Conservation (phyloP, 2,113 vertebrate genomes). For the Salvelinus sp. region DNA sequence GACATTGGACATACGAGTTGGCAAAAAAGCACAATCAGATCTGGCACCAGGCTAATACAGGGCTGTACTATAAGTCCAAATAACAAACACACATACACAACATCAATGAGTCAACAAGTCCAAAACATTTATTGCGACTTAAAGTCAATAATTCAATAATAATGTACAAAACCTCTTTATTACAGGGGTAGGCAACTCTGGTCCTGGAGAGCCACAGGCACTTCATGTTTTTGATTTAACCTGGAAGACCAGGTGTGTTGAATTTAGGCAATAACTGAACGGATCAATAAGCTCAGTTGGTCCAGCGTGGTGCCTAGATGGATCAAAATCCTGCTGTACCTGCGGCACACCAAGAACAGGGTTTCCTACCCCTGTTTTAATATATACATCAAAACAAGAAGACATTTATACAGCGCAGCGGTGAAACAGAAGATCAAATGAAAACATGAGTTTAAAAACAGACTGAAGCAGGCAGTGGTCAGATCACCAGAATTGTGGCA, state of each 20-base stretch:
- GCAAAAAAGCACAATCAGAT: not conserved
- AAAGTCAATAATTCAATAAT: slow-evolving; percentile 50
- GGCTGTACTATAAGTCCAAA: too few species aligned
- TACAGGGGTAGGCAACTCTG: too few species aligned
- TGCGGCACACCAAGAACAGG: too few species aligned
- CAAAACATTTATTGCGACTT: slow-evolving; percentile 72
- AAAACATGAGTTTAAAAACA: slow-evolving; percentile 2
- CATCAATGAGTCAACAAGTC: slow-evolving; percentile 64
- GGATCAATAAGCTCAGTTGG: too few species aligned
- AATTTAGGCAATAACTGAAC: too few species aligned
- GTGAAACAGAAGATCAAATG: slow-evolving; percentile 22
- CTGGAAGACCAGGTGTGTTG: too few species aligned
- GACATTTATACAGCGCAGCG: slow-evolving; percentile 23
- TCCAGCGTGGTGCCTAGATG: too few species aligned
- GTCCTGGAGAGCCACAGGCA: too few species aligned
- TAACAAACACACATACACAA: slow-evolving; percentile 47
- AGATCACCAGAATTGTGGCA: not conserved
- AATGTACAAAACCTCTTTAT: slow-evolving; percentile 55
- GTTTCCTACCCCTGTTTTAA: not conserved
- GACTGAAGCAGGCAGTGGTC: slow-evolving; percentile 5
- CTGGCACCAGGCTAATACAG: not conserved
- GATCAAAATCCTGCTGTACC: too few species aligned
- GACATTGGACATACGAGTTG: not conserved
- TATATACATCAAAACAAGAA: slow-evolving; percentile 39
- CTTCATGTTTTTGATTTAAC: too few species aligned